Evolutionary conservation across 2,888 invertebrate species (phyloP), one percentile per base, ranked within the genome.

Genomic region (Cosmia pyralina): DNA sequence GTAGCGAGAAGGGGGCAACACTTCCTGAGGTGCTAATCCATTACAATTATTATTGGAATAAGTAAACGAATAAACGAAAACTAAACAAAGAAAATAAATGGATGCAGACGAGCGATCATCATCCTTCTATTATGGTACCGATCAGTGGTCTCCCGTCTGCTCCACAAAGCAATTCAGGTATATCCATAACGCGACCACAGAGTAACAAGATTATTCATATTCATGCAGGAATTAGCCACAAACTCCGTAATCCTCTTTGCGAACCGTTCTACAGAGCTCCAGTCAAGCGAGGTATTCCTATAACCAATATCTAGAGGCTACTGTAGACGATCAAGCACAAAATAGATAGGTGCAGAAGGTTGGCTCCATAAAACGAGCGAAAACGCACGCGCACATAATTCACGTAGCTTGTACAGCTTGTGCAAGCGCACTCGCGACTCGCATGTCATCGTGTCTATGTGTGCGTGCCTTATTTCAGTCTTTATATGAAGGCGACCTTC

Each of bases 121-220:
- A 38, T 28, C 17, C 22, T 38, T 22, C 8, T 55, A 22, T 19
- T n/a, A 46, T n/a, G 5, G 60, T 38, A 17, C 11, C 13, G n/a
- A 64, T 19, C 38, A 62, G 34, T 53, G 28, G n/a, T 15, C 3
- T 53, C 8, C 17, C 17, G 8, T 48, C 41, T 15, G 28, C 38
- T 69, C 53, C 53, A 46, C 28, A 2, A 48, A 0, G 46, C 19
- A 48, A 79, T 58, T 60, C 22, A 38, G n/a, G 22, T 17, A 19
- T 19, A 44, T 63, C 57, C 28, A 48, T 22, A 48, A 34, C 53
- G 59, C 46, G 17, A 34, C 53, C 46, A 48, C 62, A 80, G 34
- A 34, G 48, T 72, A 79, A 72, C 64, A 60, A 48, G 57, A 80
- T 73, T 74, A 80, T 77, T 80, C 77, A 77, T 72, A 79, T 77